A percentile compares a stretch with the other conserved stretches of the same genome.
phyloP scores from a whole-genome alignment of 2,888 invertebrate genomes.

The Spisula subtruncata region DNA sequence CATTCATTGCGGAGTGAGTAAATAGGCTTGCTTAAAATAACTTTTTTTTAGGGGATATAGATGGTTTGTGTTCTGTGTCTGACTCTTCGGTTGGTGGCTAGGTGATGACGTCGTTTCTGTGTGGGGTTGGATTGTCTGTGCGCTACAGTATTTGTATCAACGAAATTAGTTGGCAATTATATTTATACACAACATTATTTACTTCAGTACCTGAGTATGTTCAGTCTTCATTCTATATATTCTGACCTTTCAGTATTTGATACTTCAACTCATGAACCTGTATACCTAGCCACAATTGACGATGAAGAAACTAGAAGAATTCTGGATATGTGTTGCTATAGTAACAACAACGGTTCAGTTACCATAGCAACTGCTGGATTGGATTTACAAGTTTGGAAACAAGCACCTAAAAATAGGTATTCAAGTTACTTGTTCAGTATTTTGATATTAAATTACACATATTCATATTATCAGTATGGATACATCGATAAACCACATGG shows the following conservation, averaged over 20 bases:
- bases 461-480: neutral
- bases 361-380: slow-evolving; percentile 81
- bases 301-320: slow-evolving; percentile 82
- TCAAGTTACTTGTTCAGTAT: neutral
- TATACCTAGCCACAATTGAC: slow-evolving; percentile 75
- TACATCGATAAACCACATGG: neutral
- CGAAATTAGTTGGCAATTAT: no score
- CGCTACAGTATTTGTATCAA: no score
- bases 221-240: neutral
- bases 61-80: no score
- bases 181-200: no score
- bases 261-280: slow-evolving; percentile 31
- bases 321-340: slow-evolving; percentile 74
- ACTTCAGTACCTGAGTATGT: no score
- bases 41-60: no score
- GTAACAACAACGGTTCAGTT: slow-evolving; percentile 56
- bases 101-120: no score
- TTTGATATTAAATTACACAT: neutral
- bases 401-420: slow-evolving; percentile 65
- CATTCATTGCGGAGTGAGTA: no score
- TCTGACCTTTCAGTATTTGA: slow-evolving; percentile 59
- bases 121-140: no score
- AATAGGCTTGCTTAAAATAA: no score
- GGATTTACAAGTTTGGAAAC: slow-evolving; percentile 82
- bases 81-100: no score